Percentiles rank a stretch among this genome's conserved stretches.
Conservation (phyloP, 2,888 invertebrate genomes). For the Agonopterix arenella region DNA sequence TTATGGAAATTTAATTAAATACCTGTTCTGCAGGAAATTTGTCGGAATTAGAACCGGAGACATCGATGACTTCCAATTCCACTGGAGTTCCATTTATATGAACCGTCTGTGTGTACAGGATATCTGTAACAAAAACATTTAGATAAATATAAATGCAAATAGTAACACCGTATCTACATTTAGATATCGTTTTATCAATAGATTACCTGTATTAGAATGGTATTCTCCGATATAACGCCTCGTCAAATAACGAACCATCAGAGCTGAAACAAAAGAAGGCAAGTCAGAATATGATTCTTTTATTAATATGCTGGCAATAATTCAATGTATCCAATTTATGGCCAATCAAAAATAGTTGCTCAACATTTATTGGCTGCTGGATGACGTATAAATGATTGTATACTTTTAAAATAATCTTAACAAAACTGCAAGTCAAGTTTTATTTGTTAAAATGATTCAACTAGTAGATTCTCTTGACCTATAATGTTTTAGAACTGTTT, state of each 20-base stretch:
- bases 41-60: conserved; percentile 82
- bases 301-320: too few species aligned
- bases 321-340: too few species aligned
- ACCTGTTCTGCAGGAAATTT: conserved; percentile 79
- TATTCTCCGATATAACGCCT: conserved; percentile 88
- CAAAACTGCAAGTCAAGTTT: too few species aligned
- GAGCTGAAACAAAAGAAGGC: conserved; percentile 73
- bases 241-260: conserved; percentile 87
- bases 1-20: conserved; percentile 17
- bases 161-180: conserved; percentile 16
- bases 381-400: too few species aligned
- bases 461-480: conserved; percentile 5
- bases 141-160: neutral
- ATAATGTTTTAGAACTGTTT: conserved; percentile 2
- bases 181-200: too few species aligned
- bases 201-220: conserved; percentile 86
- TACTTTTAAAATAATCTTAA: too few species aligned
- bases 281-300: too few species aligned
- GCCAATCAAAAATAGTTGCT: too few species aligned
- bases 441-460: neutral
- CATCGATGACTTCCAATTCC: conserved; percentile 88
- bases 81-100: conserved; percentile 83
- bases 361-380: too few species aligned
- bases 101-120: conserved; percentile 85
- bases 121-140: conserved; percentile 69